Evolutionary conservation across 2,797 vertebrate genomes (phyloP).

Genomic region (Coluber constrictor): DNA sequence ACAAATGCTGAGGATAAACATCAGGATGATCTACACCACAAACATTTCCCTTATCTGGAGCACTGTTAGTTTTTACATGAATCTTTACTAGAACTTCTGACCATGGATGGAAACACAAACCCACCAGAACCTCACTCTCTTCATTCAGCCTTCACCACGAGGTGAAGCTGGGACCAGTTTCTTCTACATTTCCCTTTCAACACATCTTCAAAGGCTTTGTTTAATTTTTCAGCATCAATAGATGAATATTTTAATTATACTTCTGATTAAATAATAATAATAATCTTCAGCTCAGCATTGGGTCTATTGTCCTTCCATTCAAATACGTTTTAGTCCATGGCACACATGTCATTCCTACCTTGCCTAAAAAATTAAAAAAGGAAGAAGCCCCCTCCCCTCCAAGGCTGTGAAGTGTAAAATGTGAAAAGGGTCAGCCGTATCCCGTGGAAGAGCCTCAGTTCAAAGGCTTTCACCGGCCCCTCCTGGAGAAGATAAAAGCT

Average conservation of each 20-base stretch:
- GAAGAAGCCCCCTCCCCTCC: neutral
- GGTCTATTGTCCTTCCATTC: neutral
- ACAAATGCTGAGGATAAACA: neutral
- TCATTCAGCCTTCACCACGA: neutral
- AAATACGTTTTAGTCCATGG: neutral
- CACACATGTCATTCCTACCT: too few species aligned
- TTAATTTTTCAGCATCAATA: neutral
- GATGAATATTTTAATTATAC: neutral
- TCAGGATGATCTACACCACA: neutral
- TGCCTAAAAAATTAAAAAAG: neutral
- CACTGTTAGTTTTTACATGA: neutral
- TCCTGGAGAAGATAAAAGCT: conserved; percentile 1
- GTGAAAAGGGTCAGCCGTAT: too few species aligned
- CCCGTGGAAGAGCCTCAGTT: neutral
- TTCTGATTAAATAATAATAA: neutral
- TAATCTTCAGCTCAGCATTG: neutral
- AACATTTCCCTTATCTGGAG: neutral
- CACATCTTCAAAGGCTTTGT: neutral
- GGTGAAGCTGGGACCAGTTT: neutral
- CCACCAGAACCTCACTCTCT: accelerated
- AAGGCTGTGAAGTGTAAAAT: neutral
- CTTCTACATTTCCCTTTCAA: neutral
- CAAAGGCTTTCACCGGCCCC: neutral
- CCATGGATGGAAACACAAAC: neutral
- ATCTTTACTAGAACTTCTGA: neutral